Base-by-base conservation (phyloP, 2,797 vertebrate species). In the Alosa sapidissima region DNA sequence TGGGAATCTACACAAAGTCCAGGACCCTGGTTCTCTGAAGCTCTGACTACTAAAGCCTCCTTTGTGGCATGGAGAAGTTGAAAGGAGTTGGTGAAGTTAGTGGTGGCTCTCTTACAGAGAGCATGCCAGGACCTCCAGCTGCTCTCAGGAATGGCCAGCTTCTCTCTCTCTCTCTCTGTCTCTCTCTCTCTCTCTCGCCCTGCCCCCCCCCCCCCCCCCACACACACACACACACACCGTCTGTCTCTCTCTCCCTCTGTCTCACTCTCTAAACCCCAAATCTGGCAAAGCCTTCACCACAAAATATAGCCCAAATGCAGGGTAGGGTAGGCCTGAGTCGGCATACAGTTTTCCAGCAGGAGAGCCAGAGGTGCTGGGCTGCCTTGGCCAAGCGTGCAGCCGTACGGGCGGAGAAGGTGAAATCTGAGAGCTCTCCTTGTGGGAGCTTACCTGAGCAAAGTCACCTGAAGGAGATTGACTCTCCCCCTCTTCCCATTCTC, bases 1-100 rank as follows among this genome's bases (percentile, higher is more conserved):
- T 88, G 88, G 84, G 81, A 89, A 87, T 92, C 91, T 92, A 92
- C 92, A 92, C 90, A 91, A 88, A 91, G 87, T 88, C 85, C 86
- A 87, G 87, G 88, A 84, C 90, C 91, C 85, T 84, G 85, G 88
- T 88, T 89, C 88, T 91, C 92, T 91, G 91, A 90, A 72, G 88
- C 88, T 85, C 84, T 86, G 91, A 91, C 89, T 90, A 88, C 90
- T 86, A 92, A 94, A 93, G 91, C 88, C 91, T 87, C 83, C 85
- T 89, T 94, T 94, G 93, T 94, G 90, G 92, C 88, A 89, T 92
- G 93, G 93, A 93, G 85, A 90, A 94, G 91, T 89, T 91, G 92
- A 93, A 94, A 85, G 58, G 24, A 92, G 91, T 92, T 91, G 90
- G 14, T 78, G 91, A 91, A 91, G 16, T 93, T 90, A 60, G 47